phyloP scores from a whole-genome alignment of 2,888 invertebrate genomes.

The Meghimatium bilineatum region DNA sequence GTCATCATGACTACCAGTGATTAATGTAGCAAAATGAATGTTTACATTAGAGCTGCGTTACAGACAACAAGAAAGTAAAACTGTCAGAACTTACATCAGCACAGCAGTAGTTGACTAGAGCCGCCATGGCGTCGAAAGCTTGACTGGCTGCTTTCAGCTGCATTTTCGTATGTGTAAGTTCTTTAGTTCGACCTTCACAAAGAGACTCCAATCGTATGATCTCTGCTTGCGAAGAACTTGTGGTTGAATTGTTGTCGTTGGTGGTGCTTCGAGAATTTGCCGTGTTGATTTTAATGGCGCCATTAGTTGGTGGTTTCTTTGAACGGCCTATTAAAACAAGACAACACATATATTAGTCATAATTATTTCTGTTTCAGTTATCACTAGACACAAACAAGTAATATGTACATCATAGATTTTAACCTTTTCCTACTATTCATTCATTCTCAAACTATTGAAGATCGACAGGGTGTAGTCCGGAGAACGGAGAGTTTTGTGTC shows the following conservation, averaged over 20 bases:
- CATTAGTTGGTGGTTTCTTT: slow-evolving; percentile 25
- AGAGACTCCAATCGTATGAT: slow-evolving; percentile 75
- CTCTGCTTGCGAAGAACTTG: slow-evolving; percentile 62
- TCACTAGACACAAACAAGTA: no score
- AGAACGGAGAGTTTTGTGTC: no score
- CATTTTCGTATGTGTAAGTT: slow-evolving; percentile 73
- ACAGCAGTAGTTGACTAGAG: slow-evolving; percentile 90
- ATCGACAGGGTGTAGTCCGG: no score
- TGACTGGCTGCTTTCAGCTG: slow-evolving; percentile 80
- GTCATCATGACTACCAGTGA: no score
- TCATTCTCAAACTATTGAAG: no score
- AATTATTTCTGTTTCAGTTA: neutral
- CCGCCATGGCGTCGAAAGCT: slow-evolving; percentile 89
- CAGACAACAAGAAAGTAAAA: neutral
- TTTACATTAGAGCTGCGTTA: neutral
- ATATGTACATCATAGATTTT: no score
- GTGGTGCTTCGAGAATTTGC: slow-evolving; percentile 51
- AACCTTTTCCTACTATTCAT: no score
- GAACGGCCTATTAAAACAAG: neutral
- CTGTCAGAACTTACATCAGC: slow-evolving; percentile 78
- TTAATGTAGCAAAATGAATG: no score
- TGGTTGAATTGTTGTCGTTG: slow-evolving; percentile 51
- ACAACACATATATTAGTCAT: neutral
- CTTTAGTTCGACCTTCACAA: slow-evolving; percentile 77
- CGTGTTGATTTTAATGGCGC: slow-evolving; percentile 19